A percentile compares a stretch with the other conserved stretches of the same genome.
These are phyloP conservation scores for Hippocampus abdominalis DNA, from an alignment of 2,113 vertebrate species.

Conservation along the genomic window DNA sequence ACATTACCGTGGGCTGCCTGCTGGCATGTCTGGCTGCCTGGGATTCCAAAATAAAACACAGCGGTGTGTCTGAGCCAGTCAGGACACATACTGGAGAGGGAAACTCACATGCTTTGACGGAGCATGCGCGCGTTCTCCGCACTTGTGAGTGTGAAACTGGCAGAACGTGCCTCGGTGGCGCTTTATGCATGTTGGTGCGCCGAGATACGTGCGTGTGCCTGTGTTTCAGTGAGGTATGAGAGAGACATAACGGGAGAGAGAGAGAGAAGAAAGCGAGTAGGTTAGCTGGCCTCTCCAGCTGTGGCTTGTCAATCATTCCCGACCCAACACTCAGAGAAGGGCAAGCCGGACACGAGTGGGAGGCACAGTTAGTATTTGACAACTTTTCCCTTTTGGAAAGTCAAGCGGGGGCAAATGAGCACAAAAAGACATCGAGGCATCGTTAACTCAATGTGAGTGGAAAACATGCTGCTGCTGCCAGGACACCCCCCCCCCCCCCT, in stretches of 20 bases:
- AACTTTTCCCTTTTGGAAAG: slow-evolving; percentile 39
- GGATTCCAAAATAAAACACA: slow-evolving; percentile 68
- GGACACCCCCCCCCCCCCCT: slow-evolving; percentile 45
- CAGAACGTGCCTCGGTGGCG: slow-evolving; percentile 47
- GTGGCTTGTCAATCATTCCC: slow-evolving; percentile 71
- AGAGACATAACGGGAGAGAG: background rate
- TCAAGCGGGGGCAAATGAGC: background rate
- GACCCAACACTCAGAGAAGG: slow-evolving; percentile 60
- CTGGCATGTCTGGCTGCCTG: slow-evolving; percentile 62
- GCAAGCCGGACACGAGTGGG: slow-evolving; percentile 45
- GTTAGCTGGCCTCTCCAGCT: slow-evolving; percentile 60
- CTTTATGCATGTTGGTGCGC: slow-evolving; percentile 25
- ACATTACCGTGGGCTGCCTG: slow-evolving; percentile 64
- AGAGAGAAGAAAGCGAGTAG: background rate
- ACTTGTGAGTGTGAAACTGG: slow-evolving; percentile 26
- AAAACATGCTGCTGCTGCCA: slow-evolving; percentile 36
- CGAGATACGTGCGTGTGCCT: slow-evolving; percentile 20
- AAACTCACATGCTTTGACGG: slow-evolving; percentile 57
- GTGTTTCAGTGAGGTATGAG: slow-evolving; percentile 11
- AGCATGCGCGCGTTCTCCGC: slow-evolving; percentile 25
- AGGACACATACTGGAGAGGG: slow-evolving; percentile 53
- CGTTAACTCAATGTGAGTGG: slow-evolving; percentile 24
- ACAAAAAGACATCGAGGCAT: slow-evolving; percentile 38
- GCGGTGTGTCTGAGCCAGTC: slow-evolving; percentile 46
- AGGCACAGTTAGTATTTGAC: slow-evolving; percentile 41